These are phyloP conservation scores for Catharus minimus DNA, from an alignment of 2,113 vertebrate genomes.

Conservation along the genomic window DNA sequence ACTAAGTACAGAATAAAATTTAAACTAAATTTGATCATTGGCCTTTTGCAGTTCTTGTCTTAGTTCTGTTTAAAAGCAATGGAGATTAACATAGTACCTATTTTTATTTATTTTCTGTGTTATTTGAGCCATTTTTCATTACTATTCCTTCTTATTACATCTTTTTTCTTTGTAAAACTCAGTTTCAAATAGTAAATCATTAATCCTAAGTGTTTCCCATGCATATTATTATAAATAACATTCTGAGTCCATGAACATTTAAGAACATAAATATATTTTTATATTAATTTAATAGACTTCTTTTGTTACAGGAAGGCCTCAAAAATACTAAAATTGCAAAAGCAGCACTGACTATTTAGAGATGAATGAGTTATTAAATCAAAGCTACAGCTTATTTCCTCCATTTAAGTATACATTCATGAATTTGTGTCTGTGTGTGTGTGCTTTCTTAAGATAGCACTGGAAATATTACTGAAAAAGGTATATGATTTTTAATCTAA, in stretches of 20 bases:
- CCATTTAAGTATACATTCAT: accelerated
- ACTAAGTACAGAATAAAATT: neutral
- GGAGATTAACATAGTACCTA: neutral
- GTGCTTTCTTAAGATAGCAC: neutral
- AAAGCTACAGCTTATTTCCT: neutral
- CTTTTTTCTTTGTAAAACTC: neutral
- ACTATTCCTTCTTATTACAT: neutral
- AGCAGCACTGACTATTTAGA: neutral
- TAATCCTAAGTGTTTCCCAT: neutral
- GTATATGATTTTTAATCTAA: neutral
- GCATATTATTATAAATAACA: neutral
- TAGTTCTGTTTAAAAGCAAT: neutral
- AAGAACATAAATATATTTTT: neutral
- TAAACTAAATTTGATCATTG: neutral
- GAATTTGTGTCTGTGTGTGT: neutral
- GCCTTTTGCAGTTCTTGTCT: neutral
- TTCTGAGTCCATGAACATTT: neutral
- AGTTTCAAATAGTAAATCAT: neutral
- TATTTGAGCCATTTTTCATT: neutral
- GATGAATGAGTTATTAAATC: neutral
- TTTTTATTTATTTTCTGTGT: neutral
- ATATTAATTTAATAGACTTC: neutral
- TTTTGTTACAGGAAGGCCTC: neutral
- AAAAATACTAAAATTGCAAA: neutral
- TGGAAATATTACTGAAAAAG: neutral